These are phyloP conservation scores for Agonopterix alstromeriana DNA, from an alignment of 2,888 invertebrate species.

Conservation along the genomic window DNA sequence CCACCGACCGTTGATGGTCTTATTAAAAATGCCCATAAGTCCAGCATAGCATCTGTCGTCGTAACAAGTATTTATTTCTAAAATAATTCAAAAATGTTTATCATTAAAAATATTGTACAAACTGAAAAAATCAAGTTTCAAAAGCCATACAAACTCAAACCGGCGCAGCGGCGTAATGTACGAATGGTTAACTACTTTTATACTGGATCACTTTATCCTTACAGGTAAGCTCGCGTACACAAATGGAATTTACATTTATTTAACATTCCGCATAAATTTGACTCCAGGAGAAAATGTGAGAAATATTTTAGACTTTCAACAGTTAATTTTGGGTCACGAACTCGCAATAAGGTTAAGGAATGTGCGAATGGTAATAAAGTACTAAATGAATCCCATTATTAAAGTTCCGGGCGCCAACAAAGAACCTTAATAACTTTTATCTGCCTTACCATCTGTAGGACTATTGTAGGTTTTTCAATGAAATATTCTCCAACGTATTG, in stretches of 20 bases:
- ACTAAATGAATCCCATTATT: background rate
- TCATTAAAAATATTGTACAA: no score
- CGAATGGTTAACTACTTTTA: slow-evolving; percentile 46
- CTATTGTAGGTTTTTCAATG: no score
- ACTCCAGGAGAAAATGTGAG: background rate
- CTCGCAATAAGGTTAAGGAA: slow-evolving; percentile 1
- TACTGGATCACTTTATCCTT: slow-evolving; percentile 30
- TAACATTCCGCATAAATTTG: slow-evolving; percentile 1
- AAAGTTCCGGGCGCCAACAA: background rate
- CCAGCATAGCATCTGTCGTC: no score
- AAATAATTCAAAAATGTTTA: no score
- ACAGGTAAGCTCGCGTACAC: slow-evolving; percentile 20
- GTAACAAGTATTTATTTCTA: no score
- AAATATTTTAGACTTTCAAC: background rate
- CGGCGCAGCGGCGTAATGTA: slow-evolving; percentile 22
- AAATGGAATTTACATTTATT: slow-evolving; percentile 6
- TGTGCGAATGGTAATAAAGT: background rate
- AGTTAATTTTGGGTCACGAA: slow-evolving; percentile 4
- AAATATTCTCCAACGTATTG: no score
- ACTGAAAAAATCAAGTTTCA: no score
- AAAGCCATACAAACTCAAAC: slow-evolving; percentile 25
- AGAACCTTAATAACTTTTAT: no score
- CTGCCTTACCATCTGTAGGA: no score
- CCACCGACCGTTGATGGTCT: no score
- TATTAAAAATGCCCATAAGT: no score